Evolutionary conservation across 1,140 invertebrate species (phyloP).

Genomic region (Akabosia matsudoensis): DNA sequence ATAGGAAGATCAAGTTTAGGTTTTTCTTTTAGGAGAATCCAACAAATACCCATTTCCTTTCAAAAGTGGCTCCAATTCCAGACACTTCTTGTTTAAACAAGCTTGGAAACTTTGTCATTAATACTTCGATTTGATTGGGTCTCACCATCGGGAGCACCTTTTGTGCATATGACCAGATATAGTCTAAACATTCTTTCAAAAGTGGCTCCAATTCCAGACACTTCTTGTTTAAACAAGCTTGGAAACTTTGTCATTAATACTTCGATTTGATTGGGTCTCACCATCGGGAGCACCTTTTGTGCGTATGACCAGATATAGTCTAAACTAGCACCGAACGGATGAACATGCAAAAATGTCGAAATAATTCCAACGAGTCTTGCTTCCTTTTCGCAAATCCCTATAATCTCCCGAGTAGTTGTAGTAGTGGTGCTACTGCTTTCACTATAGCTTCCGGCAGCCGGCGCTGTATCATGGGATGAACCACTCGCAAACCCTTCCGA

Average conservation of each 20-base stretch:
- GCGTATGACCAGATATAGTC: conserved; percentile 82
- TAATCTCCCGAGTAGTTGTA: too few relatives aligned
- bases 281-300: conserved; percentile 65
- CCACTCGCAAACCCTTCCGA: neutral
- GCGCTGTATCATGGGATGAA: too few relatives aligned
- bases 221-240: conserved; percentile 69
- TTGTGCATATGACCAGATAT: conserved; percentile 76
- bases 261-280: conserved; percentile 70
- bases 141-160: conserved; percentile 66
- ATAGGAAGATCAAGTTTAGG: neutral
- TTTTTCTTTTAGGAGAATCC: conserved; percentile 55
- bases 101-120: conserved; percentile 69
- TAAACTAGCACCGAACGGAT: conserved; percentile 79
- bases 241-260: conserved; percentile 69
- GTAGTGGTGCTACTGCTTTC: conserved; percentile 27
- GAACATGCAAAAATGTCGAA: conserved; percentile 78
- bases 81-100: conserved; percentile 72
- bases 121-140: conserved; percentile 67
- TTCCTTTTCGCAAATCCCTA: conserved; percentile 52
- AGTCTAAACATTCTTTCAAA: conserved; percentile 73
- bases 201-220: conserved; percentile 70
- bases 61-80: conserved; percentile 72
- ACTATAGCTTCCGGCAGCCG: neutral
- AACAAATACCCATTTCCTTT: conserved; percentile 72
- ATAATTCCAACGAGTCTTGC: conserved; percentile 60